phyloP scores from a whole-genome alignment of 2,888 invertebrate genomes.

The Papilio gigon region DNA sequence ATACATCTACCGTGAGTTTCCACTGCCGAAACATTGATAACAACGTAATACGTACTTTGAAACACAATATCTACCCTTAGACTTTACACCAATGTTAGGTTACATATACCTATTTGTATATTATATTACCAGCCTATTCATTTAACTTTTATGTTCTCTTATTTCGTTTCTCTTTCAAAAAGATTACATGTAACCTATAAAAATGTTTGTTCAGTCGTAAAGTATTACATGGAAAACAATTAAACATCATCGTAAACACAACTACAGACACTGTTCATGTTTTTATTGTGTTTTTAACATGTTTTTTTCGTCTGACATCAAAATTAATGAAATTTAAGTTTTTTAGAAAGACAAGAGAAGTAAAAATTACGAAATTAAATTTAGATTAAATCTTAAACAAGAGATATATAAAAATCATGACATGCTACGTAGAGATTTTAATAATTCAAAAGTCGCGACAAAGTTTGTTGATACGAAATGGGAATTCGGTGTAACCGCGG shows the following conservation, averaged over 20 bases:
- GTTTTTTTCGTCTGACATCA: background rate
- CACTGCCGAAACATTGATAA: background rate
- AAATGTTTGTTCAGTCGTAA: background rate
- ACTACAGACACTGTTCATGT: background rate
- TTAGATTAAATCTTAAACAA: background rate
- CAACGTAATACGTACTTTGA: too few relatives aligned
- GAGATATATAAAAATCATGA: slow-evolving; percentile 25
- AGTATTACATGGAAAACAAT: background rate
- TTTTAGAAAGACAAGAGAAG: background rate
- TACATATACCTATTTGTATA: background rate
- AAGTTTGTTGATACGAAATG: slow-evolving; percentile 57
- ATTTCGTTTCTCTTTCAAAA: background rate
- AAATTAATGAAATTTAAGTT: too few relatives aligned
- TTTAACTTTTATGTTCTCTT: background rate
- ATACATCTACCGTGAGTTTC: background rate
- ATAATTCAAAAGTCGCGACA: slow-evolving; percentile 35
- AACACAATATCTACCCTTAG: too few relatives aligned
- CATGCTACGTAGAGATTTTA: slow-evolving; percentile 24
- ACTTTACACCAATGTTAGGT: too few relatives aligned
- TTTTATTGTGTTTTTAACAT: background rate
- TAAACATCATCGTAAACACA: slow-evolving; percentile 18
- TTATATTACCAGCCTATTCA: background rate
- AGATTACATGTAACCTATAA: background rate
- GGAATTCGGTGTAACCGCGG: slow-evolving; percentile 60
- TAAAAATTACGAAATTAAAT: background rate